Evolutionary conservation across 2,797 vertebrate genomes (phyloP), one percentile per base, ranked within the genome.

Genomic region (Poecilia gillii): DNA sequence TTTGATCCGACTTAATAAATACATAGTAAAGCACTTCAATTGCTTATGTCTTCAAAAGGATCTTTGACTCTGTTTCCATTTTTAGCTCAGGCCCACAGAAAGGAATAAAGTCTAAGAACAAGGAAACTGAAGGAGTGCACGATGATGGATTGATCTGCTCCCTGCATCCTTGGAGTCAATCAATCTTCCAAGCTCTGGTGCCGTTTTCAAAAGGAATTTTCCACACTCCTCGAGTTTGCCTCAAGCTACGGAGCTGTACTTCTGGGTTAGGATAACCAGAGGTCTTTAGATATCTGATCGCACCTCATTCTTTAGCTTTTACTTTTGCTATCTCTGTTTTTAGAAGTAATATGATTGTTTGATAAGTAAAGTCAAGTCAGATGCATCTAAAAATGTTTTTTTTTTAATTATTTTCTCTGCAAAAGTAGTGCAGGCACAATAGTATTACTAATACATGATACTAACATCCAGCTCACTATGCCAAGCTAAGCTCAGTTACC

Each of bases 81-180:
- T 75, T 73, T 51, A 53, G 83, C 77, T 84, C 33, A 31, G 74
- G 57, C 71, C 81, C 49, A 36, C 73, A 86, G 72, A 87, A 93
- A 94, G 93, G 90, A 95, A 94, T 89, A 84, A 80, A 87, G 87
- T 87, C 83, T 81, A 74, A 84, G 79, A 85, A 78, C 81, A 84
- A 85, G 82, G 89, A 90, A 81, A 83, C 76, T 75, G 68, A 85
- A 88, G 87, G 81, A 87, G 82, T 75, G 84, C 74, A 72, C 79
- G 55, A 79, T 95, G 94, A 96, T 96, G 89, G 93, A 96, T 96
- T 90, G 93, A 93, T 94, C 89, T 92, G 92, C 90, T 93, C 80
- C 41, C 18, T 92, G 85, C 80, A 53, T 92, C 91, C 86, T 92
- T 78, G 73, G 49, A 93, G 82, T 92, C 93, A 88, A 95, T 96